Conservation (phyloP, 2,113 vertebrate species). For the Pelvicachromis taeniatus region DNA sequence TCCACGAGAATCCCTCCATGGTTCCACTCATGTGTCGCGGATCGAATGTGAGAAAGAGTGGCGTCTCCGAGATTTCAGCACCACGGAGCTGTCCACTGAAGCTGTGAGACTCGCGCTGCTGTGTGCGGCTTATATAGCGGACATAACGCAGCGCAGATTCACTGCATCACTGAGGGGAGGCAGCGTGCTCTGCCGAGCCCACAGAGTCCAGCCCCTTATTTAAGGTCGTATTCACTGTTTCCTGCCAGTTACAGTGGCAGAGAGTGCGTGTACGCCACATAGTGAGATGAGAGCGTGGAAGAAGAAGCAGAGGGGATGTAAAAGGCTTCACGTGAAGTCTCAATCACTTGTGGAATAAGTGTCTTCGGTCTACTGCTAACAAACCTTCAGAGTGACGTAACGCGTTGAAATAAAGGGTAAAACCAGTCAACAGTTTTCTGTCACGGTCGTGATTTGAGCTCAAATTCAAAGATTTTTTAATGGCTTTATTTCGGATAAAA, state of each 20-base stretch:
- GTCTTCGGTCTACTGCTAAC: neutral
- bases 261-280: neutral
- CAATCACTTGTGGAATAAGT: neutral
- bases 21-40: neutral
- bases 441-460: accelerated
- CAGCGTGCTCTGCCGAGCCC: constrained; percentile 23
- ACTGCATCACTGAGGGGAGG: constrained; percentile 57
- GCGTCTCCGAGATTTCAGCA: constrained; percentile 30
- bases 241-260: neutral
- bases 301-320: neutral
- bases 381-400: neutral
- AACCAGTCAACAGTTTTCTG: neutral
- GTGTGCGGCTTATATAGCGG: constrained; percentile 68
- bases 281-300: neutral
- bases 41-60: neutral
- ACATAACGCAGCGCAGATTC: constrained; percentile 40
- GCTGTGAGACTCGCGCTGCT: constrained; percentile 25
- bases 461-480: neutral
- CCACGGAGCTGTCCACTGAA: constrained; percentile 68
- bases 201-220: constrained; percentile 56
- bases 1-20: constrained; percentile 70
- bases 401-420: neutral
- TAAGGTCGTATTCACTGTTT: constrained; percentile 61
- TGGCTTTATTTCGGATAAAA: neutral
- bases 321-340: neutral